Conservation (phyloP, 1,140 invertebrate species). For the Tetranychus cinnabarinus region DNA sequence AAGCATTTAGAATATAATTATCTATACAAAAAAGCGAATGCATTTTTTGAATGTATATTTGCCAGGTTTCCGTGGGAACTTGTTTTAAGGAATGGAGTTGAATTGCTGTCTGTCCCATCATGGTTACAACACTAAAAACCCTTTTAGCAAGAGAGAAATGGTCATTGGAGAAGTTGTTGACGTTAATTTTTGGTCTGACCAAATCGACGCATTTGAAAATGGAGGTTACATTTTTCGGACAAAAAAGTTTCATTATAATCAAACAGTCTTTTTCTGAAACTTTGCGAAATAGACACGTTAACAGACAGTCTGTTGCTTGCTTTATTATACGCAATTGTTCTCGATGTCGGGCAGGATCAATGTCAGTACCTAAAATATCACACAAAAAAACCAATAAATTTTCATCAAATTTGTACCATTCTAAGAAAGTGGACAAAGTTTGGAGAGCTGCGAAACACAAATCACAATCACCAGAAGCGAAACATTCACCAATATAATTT, state of each 20-base stretch:
- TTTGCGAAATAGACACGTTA: background rate
- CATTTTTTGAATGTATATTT: constrained; percentile 41
- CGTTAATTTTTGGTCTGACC: background rate
- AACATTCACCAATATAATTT: constrained; percentile 17
- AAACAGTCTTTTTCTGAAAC: background rate
- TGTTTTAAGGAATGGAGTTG: background rate
- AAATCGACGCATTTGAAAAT: background rate
- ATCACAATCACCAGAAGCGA: background rate
- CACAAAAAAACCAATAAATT: constrained; percentile 1
- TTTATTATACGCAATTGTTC: background rate
- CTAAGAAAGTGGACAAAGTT: constrained; percentile 61
- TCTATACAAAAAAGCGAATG: constrained; percentile 43
- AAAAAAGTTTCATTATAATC: background rate
- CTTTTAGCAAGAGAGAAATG: background rate
- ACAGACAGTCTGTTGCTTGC: background rate
- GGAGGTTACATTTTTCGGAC: background rate
- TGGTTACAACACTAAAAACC: background rate
- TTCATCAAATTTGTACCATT: constrained; percentile 59
- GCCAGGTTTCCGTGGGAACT: background rate
- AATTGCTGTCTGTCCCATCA: background rate
- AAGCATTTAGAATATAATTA: background rate
- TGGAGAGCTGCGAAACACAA: constrained; percentile 22
- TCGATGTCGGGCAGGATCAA: background rate
- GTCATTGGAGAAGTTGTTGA: background rate
- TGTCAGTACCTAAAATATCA: background rate